A percentile compares a stretch with the other conserved stretches of the same genome.
Conservation (phyloP, 2,888 invertebrate species). For the Zygaena filipendulae region DNA sequence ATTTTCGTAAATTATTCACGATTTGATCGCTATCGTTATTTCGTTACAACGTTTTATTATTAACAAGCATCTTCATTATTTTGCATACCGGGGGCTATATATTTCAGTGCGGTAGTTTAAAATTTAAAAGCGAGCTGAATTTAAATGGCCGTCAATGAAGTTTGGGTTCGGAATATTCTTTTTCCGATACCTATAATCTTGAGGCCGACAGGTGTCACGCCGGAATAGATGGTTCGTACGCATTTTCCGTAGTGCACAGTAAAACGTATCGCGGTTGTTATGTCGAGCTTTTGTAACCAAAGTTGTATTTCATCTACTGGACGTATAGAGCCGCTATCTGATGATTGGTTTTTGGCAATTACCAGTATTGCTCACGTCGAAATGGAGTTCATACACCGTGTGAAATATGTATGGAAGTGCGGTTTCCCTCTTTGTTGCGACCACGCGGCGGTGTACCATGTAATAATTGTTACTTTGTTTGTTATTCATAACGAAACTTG, state of each 20-base stretch:
- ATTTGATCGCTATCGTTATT: conserved; percentile 9
- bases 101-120: conserved; percentile 22
- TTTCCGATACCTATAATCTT: conserved; percentile 13
- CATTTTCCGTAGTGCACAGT: conserved; percentile 3
- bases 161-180: conserved; percentile 10
- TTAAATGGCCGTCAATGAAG: conserved; percentile 27
- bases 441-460: conserved; percentile 21
- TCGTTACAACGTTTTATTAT: conserved; percentile 8
- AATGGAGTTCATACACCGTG: conserved; percentile 63
- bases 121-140: conserved; percentile 18
- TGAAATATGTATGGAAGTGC: conserved; percentile 64
- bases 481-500: conserved; percentile 6
- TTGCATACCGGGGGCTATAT: conserved; percentile 22
- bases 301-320: conserved; percentile 60
- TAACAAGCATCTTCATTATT: conserved; percentile 17
- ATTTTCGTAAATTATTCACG: too few relatives aligned
- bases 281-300: conserved; percentile 50
- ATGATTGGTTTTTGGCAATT: conserved; percentile 71
- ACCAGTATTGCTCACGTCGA: conserved; percentile 64
- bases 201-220: conserved; percentile 14
- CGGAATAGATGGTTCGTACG: neutral
- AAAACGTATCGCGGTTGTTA: conserved; percentile 19
- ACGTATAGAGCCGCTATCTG: conserved; percentile 63
- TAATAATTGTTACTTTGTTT: conserved; percentile 13
- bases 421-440: conserved; percentile 52